phyloP scores from a whole-genome alignment of 35 echinoderm and acorn worm species.

The Stichopus chloronotus region DNA sequence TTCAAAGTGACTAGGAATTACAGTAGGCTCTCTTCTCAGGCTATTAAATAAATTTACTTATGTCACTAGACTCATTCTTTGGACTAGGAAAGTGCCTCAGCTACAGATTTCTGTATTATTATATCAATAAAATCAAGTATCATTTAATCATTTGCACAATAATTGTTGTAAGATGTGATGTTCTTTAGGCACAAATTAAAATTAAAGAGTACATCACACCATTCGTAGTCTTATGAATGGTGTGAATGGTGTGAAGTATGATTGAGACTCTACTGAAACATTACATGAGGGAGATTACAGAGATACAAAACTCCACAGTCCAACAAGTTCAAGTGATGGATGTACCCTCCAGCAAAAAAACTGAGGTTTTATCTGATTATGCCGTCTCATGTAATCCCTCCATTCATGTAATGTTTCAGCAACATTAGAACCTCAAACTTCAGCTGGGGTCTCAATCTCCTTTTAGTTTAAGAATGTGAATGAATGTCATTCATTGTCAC shows the following conservation, averaged over 20 bases:
- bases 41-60: no score
- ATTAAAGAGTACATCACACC: background rate
- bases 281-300: slow-evolving; percentile 16
- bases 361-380: no score
- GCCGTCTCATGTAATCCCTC: no score
- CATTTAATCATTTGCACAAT: background rate
- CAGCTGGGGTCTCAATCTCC: no score
- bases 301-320: background rate
- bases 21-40: background rate
- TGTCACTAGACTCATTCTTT: background rate
- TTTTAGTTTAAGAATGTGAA: no score
- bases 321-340: background rate
- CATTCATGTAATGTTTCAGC: no score
- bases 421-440: no score
- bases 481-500: no score
- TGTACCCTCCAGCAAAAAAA: background rate
- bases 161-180: no score
- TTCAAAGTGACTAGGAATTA: background rate
- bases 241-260: slow-evolving; percentile 7
- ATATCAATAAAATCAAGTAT: background rate
- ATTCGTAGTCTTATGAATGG: background rate
- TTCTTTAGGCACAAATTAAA: background rate
- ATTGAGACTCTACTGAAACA: slow-evolving; percentile 20
- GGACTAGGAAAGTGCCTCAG: background rate
- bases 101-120: background rate